Conservation (phyloP, 2,888 invertebrate species). For the Nyleta sp. region DNA sequence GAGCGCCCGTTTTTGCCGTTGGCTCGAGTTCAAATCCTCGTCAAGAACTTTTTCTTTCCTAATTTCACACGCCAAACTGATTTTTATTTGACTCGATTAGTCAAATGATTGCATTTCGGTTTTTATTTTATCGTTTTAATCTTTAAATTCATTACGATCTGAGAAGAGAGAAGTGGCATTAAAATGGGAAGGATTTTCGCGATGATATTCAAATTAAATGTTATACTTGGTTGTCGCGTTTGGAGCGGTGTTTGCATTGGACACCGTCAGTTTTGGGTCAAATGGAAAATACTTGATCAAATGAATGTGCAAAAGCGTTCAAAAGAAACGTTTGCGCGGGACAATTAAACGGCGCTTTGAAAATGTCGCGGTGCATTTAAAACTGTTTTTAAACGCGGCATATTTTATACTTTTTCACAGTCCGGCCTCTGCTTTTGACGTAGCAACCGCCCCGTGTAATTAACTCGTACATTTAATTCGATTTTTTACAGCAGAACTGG, state of each 20-base stretch:
- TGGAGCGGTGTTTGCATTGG: constrained; percentile 14
- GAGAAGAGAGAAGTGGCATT: background rate
- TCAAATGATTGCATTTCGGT: no score
- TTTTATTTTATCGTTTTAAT: no score
- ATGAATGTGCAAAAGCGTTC: constrained; percentile 19
- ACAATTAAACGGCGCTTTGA: constrained; percentile 40
- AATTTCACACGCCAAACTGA: no score
- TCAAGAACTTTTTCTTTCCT: background rate
- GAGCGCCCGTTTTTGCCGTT: constrained; percentile 12
- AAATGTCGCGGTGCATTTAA: constrained; percentile 37
- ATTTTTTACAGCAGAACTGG: constrained; percentile 26
- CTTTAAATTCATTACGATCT: background rate
- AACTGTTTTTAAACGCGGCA: constrained; percentile 42
- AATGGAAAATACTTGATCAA: constrained; percentile 39
- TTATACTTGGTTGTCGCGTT: constrained; percentile 17
- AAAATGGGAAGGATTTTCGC: no score
- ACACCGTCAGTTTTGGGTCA: constrained; percentile 23
- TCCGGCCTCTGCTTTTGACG: constrained; percentile 27
- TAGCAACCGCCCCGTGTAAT: constrained; percentile 37
- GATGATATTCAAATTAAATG: constrained; percentile 29
- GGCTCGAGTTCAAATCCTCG: background rate
- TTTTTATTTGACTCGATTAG: no score
- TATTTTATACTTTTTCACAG: constrained; percentile 37
- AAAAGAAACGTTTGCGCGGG: constrained; percentile 32
- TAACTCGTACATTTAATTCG: constrained; percentile 37